These are phyloP conservation scores for Dipodomys spectabilis DNA, from an alignment of 2,113 vertebrate genomes.

Conservation along the genomic window DNA sequence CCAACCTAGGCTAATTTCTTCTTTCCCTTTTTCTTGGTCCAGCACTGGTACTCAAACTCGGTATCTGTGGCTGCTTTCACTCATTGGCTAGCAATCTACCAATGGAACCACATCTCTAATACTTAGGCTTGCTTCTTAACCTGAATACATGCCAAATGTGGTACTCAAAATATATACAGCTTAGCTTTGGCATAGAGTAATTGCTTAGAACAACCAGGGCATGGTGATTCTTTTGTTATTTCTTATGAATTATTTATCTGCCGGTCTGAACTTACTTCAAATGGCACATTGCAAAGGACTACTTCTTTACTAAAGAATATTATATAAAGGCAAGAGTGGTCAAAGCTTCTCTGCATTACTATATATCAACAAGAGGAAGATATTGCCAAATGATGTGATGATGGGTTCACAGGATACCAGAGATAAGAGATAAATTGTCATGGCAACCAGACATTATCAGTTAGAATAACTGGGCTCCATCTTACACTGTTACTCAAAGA, in stretches of 20 bases:
- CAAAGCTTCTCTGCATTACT: constrained; percentile 72
- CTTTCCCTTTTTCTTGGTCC: too few species aligned
- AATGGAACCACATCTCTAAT: too few species aligned
- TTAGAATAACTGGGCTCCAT: constrained; percentile 26
- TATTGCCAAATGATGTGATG: constrained; percentile 52
- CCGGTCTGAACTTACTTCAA: constrained; percentile 76
- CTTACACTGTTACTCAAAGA: constrained; percentile 42
- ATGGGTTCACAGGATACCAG: constrained; percentile 67
- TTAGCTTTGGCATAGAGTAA: not conserved
- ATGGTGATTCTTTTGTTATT: constrained; percentile 57
- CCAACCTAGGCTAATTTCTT: not conserved
- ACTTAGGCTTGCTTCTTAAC: not conserved
- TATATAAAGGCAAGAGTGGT: constrained; percentile 69
- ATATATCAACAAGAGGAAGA: constrained; percentile 63
- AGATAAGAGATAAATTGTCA: constrained; percentile 71
- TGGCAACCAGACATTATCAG: constrained; percentile 65
- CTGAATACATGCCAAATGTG: not conserved
- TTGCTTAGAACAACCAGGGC: constrained; percentile 19
- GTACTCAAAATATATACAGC: constrained; percentile 23
- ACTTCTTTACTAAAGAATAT: constrained; percentile 71
- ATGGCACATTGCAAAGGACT: constrained; percentile 60
- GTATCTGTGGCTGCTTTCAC: too few species aligned
- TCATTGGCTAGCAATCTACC: too few species aligned
- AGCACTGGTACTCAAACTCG: too few species aligned
- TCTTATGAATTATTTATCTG: constrained; percentile 73